phyloP scores from a whole-genome alignment of 2,888 invertebrate genomes.

The Cheilosia vernalis region DNA sequence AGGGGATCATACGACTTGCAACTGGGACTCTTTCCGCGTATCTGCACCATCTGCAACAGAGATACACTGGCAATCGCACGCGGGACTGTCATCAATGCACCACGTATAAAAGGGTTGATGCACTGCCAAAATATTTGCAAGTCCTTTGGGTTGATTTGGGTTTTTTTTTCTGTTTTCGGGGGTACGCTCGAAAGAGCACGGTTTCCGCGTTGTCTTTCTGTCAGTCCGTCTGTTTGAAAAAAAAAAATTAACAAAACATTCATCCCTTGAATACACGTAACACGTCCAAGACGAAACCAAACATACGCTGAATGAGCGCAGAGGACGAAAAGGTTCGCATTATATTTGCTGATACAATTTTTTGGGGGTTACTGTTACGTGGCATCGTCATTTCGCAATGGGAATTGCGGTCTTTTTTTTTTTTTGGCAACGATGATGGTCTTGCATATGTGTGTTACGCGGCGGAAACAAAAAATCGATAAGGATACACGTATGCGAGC shows the following conservation, averaged over 20 bases:
- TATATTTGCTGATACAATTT: constrained; percentile 29
- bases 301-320: constrained; percentile 40
- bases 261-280: constrained; percentile 59
- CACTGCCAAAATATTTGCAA: constrained; percentile 68
- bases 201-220: constrained; percentile 28
- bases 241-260: neutral
- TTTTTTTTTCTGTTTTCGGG: constrained; percentile 29
- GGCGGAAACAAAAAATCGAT: constrained; percentile 59
- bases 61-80: constrained; percentile 38
- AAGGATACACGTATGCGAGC: constrained; percentile 45
- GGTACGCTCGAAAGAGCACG: constrained; percentile 47
- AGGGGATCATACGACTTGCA: constrained; percentile 41
- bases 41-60: constrained; percentile 49
- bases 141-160: neutral
- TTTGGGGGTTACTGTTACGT: constrained; percentile 67
- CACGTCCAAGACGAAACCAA: constrained; percentile 33
- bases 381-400: constrained; percentile 50
- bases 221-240: constrained; percentile 30
- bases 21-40: constrained; percentile 37
- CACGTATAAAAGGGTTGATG: constrained; percentile 48
- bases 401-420: constrained; percentile 14
- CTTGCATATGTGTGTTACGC: constrained; percentile 53
- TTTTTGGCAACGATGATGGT: constrained; percentile 61
- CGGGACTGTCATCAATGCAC: constrained; percentile 65
- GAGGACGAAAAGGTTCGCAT: constrained; percentile 40